Evolutionary conservation across 2,888 invertebrate genomes (phyloP).

Genomic region (Leptinotarsa rubiginosa): DNA sequence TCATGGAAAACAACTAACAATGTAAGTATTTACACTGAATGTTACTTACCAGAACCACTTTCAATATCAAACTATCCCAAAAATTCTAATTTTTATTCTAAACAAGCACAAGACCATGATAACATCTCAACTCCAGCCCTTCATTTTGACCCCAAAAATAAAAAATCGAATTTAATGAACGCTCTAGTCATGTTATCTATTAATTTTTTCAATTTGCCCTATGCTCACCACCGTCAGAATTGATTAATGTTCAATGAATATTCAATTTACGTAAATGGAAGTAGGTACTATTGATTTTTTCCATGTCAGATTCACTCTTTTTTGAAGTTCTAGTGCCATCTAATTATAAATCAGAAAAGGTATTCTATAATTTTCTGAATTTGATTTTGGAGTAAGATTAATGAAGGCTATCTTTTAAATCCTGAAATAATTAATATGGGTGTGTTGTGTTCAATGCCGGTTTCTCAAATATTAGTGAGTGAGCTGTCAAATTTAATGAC

Average conservation of each 20-base stretch:
- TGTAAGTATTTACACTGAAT: no score
- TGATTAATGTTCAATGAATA: constrained; percentile 17
- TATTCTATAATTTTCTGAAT: constrained; percentile 18
- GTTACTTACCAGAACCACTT: no score
- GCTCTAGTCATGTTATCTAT: constrained; percentile 8
- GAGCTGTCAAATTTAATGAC: constrained; percentile 15
- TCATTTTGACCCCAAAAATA: background rate
- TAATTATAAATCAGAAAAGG: constrained; percentile 11
- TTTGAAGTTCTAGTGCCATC: constrained; percentile 4
- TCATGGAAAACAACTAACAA: no score
- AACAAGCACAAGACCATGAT: background rate
- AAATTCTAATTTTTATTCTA: no score
- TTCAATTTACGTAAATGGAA: constrained; percentile 11
- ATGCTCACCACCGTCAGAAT: constrained; percentile 20
- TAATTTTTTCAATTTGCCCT: constrained; percentile 13
- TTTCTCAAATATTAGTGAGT: constrained; percentile 20
- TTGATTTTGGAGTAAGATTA: constrained; percentile 18
- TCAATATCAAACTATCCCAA: no score
- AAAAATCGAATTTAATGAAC: constrained; percentile 4
- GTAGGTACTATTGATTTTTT: constrained; percentile 14
- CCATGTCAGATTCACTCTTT: background rate
- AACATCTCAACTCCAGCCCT: background rate
- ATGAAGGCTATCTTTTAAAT: constrained; percentile 4
- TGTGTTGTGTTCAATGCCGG: constrained; percentile 15
- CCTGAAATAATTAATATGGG: constrained; percentile 17